Evolutionary conservation across 2,888 invertebrate species (phyloP).

Genomic region (Dromius quadrimaculatus): DNA sequence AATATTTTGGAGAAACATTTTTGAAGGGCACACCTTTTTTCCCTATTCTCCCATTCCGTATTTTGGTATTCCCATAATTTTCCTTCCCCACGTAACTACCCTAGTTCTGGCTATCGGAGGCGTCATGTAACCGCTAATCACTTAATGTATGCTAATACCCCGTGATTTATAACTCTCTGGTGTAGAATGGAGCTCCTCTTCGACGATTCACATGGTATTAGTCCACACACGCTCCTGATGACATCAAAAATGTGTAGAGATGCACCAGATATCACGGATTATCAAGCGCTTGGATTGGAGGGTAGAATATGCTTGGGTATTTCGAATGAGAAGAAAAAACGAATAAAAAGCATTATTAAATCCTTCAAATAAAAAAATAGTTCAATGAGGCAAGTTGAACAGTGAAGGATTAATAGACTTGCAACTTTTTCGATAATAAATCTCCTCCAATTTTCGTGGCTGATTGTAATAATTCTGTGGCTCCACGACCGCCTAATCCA

Average conservation of each 20-base stretch:
- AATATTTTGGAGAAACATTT: no score
- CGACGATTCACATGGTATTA: no score
- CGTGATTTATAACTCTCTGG: conserved; percentile 54
- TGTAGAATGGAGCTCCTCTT: not conserved
- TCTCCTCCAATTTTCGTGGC: conserved; percentile 5
- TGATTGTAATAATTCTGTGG: conserved; percentile 2
- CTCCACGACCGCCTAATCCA: conserved; percentile 6
- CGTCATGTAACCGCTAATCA: conserved; percentile 36
- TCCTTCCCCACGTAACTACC: no score
- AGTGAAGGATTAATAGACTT: no score
- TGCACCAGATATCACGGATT: not conserved
- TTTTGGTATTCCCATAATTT: no score
- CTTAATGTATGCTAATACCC: conserved; percentile 56
- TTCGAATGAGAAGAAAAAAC: not conserved
- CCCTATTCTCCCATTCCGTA: no score
- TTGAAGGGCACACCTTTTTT: no score
- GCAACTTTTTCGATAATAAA: not conserved
- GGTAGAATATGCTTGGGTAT: not conserved
- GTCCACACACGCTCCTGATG: not conserved
- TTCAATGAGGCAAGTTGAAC: no score
- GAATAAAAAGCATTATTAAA: not conserved
- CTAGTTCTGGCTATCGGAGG: not conserved
- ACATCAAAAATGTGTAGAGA: not conserved
- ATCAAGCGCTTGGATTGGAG: not conserved
- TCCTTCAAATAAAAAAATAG: no score